Conservation (phyloP, 2,113 vertebrate genomes). For the Cyprinus carpio region DNA sequence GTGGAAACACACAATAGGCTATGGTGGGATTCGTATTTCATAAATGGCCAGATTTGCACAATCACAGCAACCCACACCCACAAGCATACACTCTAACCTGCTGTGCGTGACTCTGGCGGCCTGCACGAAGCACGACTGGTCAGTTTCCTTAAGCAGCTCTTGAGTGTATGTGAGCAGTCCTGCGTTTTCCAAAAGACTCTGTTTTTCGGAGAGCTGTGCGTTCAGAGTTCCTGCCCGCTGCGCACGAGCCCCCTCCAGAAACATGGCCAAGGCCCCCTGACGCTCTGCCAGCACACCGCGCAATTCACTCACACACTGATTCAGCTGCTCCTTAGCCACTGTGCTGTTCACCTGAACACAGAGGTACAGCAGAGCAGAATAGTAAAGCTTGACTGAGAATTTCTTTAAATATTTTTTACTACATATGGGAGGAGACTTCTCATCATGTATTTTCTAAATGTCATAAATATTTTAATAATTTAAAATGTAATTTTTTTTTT, state of each 20-base stretch:
- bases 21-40: background rate
- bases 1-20: background rate
- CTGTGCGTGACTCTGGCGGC: conserved; percentile 89
- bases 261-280: conserved; percentile 76
- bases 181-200: conserved; percentile 86
- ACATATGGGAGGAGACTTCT: too few species aligned
- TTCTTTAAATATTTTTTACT: too few species aligned
- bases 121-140: conserved; percentile 93
- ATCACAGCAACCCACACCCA: background rate
- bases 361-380: background rate
- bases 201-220: conserved; percentile 83
- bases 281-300: conserved; percentile 84
- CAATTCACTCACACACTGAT: conserved; percentile 82
- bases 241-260: conserved; percentile 83
- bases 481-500: background rate
- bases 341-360: conserved; percentile 81
- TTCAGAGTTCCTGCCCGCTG: conserved; percentile 79
- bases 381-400: background rate
- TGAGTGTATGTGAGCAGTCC: conserved; percentile 91
- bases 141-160: conserved; percentile 93
- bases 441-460: background rate
- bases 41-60: background rate
- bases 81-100: conserved; percentile 74
- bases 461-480: background rate
- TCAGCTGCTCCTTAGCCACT: conserved; percentile 86